Conservation (phyloP, 2,888 invertebrate species). For the Eilema caniola region DNA sequence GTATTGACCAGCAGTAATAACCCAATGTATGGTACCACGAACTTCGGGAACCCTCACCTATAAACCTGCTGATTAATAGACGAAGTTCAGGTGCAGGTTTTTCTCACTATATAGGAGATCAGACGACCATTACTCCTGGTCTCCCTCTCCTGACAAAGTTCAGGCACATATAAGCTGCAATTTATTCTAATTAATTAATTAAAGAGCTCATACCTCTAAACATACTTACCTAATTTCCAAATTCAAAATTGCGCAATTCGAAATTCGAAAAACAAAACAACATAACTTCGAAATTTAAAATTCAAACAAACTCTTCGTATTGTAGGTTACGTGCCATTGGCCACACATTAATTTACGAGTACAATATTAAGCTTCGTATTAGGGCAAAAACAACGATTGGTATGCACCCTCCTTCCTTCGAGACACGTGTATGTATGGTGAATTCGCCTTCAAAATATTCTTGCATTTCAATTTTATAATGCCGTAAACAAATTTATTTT, state of each 20-base stretch:
- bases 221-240: background rate
- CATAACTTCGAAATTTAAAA: slow-evolving; percentile 30
- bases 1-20: too few relatives aligned
- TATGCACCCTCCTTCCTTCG: slow-evolving; percentile 55
- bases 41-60: too few relatives aligned
- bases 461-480: slow-evolving; percentile 1
- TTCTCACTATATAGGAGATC: too few relatives aligned
- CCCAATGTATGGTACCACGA: too few relatives aligned
- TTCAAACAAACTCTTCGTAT: slow-evolving; percentile 44
- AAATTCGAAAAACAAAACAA: slow-evolving; percentile 1
- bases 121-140: too few relatives aligned
- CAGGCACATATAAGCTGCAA: too few relatives aligned
- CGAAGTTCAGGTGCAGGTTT: too few relatives aligned
- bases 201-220: background rate
- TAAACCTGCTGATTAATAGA: too few relatives aligned
- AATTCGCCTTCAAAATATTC: slow-evolving; percentile 6
- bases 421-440: slow-evolving; percentile 45
- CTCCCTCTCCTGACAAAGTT: too few relatives aligned
- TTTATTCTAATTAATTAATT: too few relatives aligned
- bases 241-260: background rate
- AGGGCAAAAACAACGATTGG: slow-evolving; percentile 45
- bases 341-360: slow-evolving; percentile 65
- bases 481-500: background rate
- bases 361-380: slow-evolving; percentile 54
- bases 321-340: slow-evolving; percentile 58